phyloP scores from a whole-genome alignment of 1,140 invertebrate species.

The Teleopsis dalmanni region DNA sequence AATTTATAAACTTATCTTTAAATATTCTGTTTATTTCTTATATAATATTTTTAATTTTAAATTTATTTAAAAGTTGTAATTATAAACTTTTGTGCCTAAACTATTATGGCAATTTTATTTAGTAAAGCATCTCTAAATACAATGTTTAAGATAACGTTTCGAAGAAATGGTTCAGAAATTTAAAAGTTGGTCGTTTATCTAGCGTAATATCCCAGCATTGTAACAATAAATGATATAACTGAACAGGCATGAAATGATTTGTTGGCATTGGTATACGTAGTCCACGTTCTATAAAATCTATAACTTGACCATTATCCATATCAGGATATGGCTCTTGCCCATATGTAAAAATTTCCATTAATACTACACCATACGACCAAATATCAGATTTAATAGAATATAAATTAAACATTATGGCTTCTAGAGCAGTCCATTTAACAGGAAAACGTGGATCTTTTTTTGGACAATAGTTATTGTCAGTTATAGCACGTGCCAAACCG shows the following conservation, averaged over 20 bases:
- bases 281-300: conserved; percentile 90
- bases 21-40: not conserved
- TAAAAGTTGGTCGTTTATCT: conserved; percentile 94
- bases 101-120: conserved; percentile 27
- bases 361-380: conserved; percentile 94
- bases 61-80: not conserved
- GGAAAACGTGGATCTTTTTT: conserved; percentile 89
- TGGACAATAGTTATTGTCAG: conserved; percentile 96
- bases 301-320: conserved; percentile 91
- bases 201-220: conserved; percentile 89
- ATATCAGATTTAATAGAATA: conserved; percentile 99
- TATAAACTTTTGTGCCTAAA: not conserved
- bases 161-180: conserved; percentile 95
- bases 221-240: conserved; percentile 86
- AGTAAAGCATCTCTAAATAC: conserved; percentile 79
- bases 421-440: conserved; percentile 96
- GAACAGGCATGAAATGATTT: conserved; percentile 77
- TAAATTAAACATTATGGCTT: conserved; percentile 87
- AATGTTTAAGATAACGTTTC: conserved; percentile 94
- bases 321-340: conserved; percentile 95
- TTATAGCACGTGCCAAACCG: conserved; percentile 89
- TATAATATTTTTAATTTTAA: not conserved
- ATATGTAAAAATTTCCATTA: conserved; percentile 96
- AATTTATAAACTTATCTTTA: no score
- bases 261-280: conserved; percentile 90